Base-by-base conservation (phyloP, 2,113 vertebrate genomes). In the Silurus meridionalis region DNA sequence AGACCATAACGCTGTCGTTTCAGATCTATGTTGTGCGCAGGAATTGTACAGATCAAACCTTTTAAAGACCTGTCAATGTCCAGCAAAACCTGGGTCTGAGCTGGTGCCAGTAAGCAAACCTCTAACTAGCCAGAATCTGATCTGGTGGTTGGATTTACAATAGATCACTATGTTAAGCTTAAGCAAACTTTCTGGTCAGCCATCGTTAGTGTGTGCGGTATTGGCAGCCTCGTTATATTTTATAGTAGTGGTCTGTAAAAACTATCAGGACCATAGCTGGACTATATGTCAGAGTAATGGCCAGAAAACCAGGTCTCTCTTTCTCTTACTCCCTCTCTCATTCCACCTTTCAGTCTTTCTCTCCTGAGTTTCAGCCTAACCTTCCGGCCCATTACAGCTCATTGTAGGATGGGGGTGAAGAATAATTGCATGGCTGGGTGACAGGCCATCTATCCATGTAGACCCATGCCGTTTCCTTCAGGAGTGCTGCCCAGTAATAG, bases 391-490 rank as follows among this genome's bases (percentile, higher is more conserved):
- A 87, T 90, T 89, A 89, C 84, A 69, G 88, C 87, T 90, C 86
- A 83, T 90, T 89, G 79, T 90, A 83, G 85, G 89, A 90, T 87
- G 88, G 88, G 57, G 83, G 85, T 71, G 85, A 87, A 85, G 90
- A 88, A 89, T 91, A 91, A 91, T 87, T 90, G 87, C 85, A 60
- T 64, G 86, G 89, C 80, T 84, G 81, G 52, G 83, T 90, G 89
- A 90, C 85, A 88, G 88, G 71, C 67, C 88, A 89, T 90, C 89
- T 84, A 89, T 89, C 86, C 78, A 86, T 83, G 72, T 82, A 79
- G 66, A 89, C 86, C 79, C 84, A 81, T 81, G 83, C 83, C 83
- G 81, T 87, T 87, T 89, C 84, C 85, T 87, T 64, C 85, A 84
- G 84, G 86, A 90, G 85, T 80, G 50, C 72, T 78, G 78, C 79